These are phyloP conservation scores for Drosophila equinoxialis DNA, from an alignment of 1,140 invertebrate genomes.

Conservation along the genomic window DNA sequence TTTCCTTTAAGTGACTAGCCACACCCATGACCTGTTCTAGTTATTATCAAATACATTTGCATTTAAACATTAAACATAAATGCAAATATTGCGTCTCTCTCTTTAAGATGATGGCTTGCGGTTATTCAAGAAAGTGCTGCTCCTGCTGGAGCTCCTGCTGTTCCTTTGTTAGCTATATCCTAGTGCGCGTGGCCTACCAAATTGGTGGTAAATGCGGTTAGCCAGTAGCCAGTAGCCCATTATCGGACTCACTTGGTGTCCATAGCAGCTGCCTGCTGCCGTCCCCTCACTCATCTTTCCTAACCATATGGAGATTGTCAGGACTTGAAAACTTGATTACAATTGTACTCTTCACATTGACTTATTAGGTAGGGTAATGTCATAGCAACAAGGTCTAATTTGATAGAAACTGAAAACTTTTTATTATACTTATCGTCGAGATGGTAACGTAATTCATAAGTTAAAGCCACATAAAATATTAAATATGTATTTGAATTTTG, in stretches of 20 bases:
- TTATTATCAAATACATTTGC: not conserved
- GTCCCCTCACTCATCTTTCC: not conserved
- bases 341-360: slow-evolving; percentile 1
- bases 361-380: not conserved
- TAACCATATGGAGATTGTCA: slow-evolving; percentile 15
- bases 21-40: not conserved
- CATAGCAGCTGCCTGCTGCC: not conserved
- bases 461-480: not conserved
- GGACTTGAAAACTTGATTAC: slow-evolving; percentile 13
- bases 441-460: not conserved
- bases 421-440: not conserved
- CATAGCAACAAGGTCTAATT: not conserved
- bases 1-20: not conserved
- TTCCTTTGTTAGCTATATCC: not conserved
- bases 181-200: slow-evolving; percentile 1
- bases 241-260: slow-evolving; percentile 1
- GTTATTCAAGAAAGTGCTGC: too few species aligned
- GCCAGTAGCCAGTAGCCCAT: not conserved
- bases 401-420: not conserved
- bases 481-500: too few species aligned
- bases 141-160: too few species aligned
- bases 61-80: not conserved
- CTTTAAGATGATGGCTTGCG: slow-evolving; percentile 4
- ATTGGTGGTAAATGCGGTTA: slow-evolving; percentile 7
- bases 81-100: not conserved